A percentile compares a stretch with the other conserved stretches of the same genome.
These are phyloP conservation scores for Hypanus sabinus DNA, from an alignment of 2,113 vertebrate genomes.

Conservation along the genomic window DNA sequence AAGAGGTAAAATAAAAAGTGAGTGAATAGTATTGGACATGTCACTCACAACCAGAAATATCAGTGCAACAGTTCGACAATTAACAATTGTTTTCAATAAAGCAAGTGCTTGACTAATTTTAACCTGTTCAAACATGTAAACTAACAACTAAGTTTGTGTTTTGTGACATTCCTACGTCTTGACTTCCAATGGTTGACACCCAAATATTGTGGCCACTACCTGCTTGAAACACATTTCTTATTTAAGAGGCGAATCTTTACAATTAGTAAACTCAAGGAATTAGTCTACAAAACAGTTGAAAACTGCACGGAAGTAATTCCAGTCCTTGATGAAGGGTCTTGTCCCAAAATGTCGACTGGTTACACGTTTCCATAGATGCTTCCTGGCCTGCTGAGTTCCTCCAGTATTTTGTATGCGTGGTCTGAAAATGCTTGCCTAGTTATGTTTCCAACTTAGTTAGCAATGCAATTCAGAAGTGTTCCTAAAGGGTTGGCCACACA, in stretches of 20 bases:
- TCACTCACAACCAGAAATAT: not conserved
- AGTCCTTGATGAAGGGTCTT: too few species aligned
- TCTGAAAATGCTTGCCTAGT: not conserved
- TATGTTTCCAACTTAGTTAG: not conserved
- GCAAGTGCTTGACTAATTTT: not conserved
- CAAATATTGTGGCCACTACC: not conserved
- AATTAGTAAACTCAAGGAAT: not conserved
- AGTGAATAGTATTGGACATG: not conserved
- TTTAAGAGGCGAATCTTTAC: not conserved
- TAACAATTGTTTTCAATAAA: not conserved
- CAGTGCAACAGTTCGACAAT: not conserved
- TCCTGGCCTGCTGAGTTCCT: too few species aligned
- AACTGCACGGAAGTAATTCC: not conserved
- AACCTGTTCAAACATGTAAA: constrained; percentile 7
- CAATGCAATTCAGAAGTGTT: not conserved
- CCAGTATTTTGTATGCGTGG: too few species aligned
- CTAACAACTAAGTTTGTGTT: not conserved
- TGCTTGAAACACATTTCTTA: not conserved
- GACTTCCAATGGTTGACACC: not conserved
- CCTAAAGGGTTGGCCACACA: not conserved
- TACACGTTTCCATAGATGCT: too few species aligned
- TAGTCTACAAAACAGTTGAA: not conserved
- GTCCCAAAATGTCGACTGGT: too few species aligned
- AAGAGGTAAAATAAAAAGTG: not conserved
- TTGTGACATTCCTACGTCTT: not conserved